Evolutionary conservation across 1,140 invertebrate genomes (phyloP).

Genomic region (Centruroides vittatus): DNA sequence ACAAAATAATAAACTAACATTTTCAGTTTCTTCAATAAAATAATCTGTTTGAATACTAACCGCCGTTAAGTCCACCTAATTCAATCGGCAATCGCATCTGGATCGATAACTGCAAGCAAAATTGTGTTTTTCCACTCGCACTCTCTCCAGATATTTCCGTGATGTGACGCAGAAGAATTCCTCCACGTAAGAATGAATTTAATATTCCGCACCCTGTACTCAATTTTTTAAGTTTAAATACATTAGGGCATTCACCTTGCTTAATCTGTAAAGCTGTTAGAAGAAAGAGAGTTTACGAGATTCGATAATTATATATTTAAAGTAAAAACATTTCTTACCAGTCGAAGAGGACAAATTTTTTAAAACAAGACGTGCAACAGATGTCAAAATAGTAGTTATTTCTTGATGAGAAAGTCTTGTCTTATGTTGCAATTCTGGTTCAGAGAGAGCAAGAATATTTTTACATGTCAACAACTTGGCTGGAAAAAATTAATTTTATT

Average conservation of each 20-base stretch:
- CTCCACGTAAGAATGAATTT: constrained; percentile 34
- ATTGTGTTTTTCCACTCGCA: constrained; percentile 68
- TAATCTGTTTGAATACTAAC: constrained; percentile 23
- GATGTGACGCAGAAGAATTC: constrained; percentile 52
- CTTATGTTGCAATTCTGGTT: no score
- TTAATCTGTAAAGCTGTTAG: background rate
- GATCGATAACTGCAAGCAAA: constrained; percentile 55
- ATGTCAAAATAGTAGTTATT: no score
- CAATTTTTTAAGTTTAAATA: background rate
- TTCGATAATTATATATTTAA: no score
- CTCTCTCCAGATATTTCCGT: constrained; percentile 73
- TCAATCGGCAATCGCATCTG: constrained; percentile 37
- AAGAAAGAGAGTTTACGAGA: background rate
- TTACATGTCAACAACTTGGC: no score
- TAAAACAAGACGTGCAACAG: no score
- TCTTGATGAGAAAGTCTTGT: no score
- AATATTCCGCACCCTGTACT: background rate
- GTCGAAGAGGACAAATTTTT: no score
- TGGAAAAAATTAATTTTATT: no score
- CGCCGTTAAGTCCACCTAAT: constrained; percentile 32
- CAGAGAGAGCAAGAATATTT: no score
- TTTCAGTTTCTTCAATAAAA: background rate
- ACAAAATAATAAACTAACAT: background rate
- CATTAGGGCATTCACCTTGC: background rate
- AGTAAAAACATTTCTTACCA: no score